These are phyloP conservation scores for Cheiracanthium punctorium DNA, from an alignment of 2,888 invertebrate species.

Conservation along the genomic window DNA sequence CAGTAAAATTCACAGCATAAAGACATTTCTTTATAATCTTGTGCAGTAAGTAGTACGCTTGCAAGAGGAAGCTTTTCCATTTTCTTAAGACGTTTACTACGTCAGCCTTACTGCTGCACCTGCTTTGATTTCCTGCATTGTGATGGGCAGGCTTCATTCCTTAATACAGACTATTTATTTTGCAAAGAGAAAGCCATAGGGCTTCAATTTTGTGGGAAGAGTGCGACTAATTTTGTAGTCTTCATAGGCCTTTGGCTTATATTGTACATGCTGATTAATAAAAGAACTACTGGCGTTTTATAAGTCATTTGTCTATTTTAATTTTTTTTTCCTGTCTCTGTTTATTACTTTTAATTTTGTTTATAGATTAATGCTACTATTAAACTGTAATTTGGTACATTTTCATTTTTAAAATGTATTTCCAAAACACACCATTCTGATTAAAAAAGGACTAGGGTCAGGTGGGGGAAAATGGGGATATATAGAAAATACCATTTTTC, in stretches of 20 bases:
- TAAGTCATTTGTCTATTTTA: neutral
- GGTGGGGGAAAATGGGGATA: too few relatives aligned
- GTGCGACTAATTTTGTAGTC: constrained; percentile 13
- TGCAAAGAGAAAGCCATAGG: constrained; percentile 17
- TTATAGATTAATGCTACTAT: too few relatives aligned
- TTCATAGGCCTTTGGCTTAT: constrained; percentile 19
- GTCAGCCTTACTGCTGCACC: constrained; percentile 11
- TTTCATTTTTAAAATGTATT: too few relatives aligned
- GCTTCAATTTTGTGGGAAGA: constrained; percentile 17
- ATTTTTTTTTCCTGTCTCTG: neutral
- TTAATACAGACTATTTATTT: constrained; percentile 18
- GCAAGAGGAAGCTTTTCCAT: constrained; percentile 10
- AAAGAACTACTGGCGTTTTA: constrained; percentile 1
- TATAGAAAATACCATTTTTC: too few relatives aligned
- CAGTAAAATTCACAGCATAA: neutral
- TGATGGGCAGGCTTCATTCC: constrained; percentile 17
- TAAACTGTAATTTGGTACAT: too few relatives aligned
- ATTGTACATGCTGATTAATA: constrained; percentile 25
- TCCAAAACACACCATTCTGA: too few relatives aligned
- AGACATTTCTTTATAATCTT: neutral
- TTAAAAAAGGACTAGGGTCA: too few relatives aligned
- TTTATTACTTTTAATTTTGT: too few relatives aligned
- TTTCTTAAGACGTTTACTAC: constrained; percentile 3
- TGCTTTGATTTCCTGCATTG: constrained; percentile 1
- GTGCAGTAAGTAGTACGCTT: constrained; percentile 8